A percentile compares a stretch with the other conserved stretches of the same genome.
Conservation (phyloP, 2,888 invertebrate species). For the Leptopilina syphax region DNA sequence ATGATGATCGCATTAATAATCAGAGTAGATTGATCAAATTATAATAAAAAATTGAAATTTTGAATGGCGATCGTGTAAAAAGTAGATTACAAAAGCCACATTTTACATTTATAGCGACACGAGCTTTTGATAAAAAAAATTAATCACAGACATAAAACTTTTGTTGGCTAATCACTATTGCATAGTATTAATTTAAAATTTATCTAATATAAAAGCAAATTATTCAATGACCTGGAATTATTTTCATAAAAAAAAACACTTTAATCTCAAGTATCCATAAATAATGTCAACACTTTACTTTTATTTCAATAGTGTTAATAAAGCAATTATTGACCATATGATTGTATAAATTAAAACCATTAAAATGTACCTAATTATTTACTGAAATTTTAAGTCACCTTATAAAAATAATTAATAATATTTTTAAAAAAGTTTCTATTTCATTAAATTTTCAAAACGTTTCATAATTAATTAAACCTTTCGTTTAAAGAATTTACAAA, state of each 20-base stretch:
- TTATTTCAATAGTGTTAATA: neutral
- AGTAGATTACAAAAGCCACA: neutral
- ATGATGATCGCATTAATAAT: constrained; percentile 18
- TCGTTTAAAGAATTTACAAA: too few relatives aligned
- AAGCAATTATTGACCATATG: neutral
- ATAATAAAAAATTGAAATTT: constrained; percentile 12
- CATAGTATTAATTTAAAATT: neutral
- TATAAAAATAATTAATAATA: too few relatives aligned
- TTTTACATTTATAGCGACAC: neutral
- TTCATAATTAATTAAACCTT: too few relatives aligned
- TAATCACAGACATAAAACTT: too few relatives aligned
- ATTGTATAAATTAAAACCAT: too few relatives aligned
- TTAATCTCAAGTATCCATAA: neutral
- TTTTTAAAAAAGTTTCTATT: too few relatives aligned
- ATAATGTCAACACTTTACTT: neutral
- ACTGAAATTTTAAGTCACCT: too few relatives aligned
- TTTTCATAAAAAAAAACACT: neutral
- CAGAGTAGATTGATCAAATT: constrained; percentile 14
- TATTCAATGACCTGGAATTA: constrained; percentile 1
- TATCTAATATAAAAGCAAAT: neutral
- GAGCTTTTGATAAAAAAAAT: too few relatives aligned
- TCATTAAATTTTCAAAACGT: too few relatives aligned
- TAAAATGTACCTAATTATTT: too few relatives aligned
- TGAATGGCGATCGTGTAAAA: neutral
- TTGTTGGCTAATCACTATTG: neutral